Evolutionary conservation across 2,797 vertebrate genomes (phyloP).

Genomic region (Cossypha caffra): DNA sequence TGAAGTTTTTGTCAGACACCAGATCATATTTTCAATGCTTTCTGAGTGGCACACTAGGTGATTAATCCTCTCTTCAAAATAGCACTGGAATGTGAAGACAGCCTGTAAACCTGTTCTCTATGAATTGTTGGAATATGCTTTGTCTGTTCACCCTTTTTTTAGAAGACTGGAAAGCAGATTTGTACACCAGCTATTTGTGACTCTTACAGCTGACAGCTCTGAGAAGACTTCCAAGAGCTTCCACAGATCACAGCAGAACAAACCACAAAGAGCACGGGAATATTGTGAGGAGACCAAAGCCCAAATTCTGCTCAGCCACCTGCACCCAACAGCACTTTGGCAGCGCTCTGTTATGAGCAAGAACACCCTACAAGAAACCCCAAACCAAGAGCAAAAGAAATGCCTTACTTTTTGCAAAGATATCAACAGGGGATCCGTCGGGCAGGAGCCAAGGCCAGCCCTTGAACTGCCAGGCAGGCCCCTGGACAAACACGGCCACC

Average conservation of each 20-base stretch:
- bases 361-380: not conserved
- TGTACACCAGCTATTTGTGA: not conserved
- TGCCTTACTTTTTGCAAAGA: constrained; percentile 96
- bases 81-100: not conserved
- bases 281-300: not conserved
- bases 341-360: not conserved
- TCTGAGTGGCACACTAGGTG: not conserved
- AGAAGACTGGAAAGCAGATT: not conserved
- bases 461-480: constrained; percentile 99
- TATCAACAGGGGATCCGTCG: constrained; percentile 97
- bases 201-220: not conserved
- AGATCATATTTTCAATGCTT: not conserved
- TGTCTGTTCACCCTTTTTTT: not conserved
- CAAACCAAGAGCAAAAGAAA: not conserved
- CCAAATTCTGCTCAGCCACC: not conserved
- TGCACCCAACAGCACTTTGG: not conserved
- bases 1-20: not conserved
- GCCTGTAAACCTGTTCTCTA: not conserved
- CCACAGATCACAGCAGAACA: not conserved
- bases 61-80: not conserved
- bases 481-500: constrained; percentile 96
- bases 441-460: constrained; percentile 98
- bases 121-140: not conserved
- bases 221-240: not conserved
- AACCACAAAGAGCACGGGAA: fast-evolving